Evolutionary conservation across 2,797 vertebrate genomes (phyloP), one percentile per base, ranked within the genome.

Genomic region (Premnoplex brunnescens): DNA sequence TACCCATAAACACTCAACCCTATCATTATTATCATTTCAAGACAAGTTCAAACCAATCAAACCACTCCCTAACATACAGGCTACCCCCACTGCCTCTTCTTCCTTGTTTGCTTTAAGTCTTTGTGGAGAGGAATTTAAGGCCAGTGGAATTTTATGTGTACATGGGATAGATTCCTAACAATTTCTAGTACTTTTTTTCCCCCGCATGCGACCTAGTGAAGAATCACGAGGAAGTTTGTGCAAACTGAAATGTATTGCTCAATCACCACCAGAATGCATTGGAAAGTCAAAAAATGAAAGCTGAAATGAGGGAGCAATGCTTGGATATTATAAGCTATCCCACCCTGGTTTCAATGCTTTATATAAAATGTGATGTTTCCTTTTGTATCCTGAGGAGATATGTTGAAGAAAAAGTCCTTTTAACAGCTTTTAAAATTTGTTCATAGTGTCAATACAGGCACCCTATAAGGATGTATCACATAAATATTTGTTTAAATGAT

Each of bases 401-500:
- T 10, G 6, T 14, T 56, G 54, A 34, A 37, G 14, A 63, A 85
- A 76, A 89, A 13, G 19, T 66, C 2, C 7, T 91, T 64, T 79
- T 39, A 85, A 52, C 12, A 56, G 3, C 28, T 77, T 83, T 52
- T 74, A 30, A 77, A 80, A 71, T 91, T 74, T 59, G 1, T 37
- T 78, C 41, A 5, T 34, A 34, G 2, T 51, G 16, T 81, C 62
- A 51, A 16, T 68, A 55, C 5, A 72, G 37, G 26, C 4, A 49
- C 13, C 9, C 21, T 3, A 8, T 41, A 49, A 85, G 28, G n/a
- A 55, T 11, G 1, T 30, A 12, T 39, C 20, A 64, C 14, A 48
- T 27, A 87, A 76, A 58, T 75, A 68, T 19, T 89, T 81, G 89
- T 67, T 87, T 3, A 84, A 86, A 44, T 84, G 58, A 36, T 63